phyloP scores from a whole-genome alignment of 1,140 invertebrate genomes.

The Cyclina sinensis region DNA sequence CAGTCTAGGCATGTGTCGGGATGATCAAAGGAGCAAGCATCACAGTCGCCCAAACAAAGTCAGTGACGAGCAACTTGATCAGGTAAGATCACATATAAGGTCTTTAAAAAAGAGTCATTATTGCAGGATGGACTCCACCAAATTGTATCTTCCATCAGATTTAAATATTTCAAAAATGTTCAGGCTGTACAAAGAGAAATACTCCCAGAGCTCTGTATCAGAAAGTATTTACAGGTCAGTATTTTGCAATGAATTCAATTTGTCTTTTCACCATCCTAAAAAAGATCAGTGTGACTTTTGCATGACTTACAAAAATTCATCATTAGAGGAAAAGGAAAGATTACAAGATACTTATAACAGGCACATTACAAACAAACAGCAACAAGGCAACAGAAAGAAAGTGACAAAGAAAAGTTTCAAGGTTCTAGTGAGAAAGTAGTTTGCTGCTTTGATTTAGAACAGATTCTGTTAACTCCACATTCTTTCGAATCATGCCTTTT shows the following conservation, averaged over 20 bases:
- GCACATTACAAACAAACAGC: neutral
- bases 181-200: neutral
- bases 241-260: neutral
- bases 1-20: no score
- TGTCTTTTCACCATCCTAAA: neutral
- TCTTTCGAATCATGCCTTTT: slow-evolving; percentile 7
- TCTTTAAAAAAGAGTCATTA: no score
- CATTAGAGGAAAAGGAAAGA: neutral
- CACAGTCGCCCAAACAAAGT: no score
- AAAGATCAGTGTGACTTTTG: neutral
- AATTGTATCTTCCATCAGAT: no score
- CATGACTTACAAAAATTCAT: neutral
- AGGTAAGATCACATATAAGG: neutral
- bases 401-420: neutral
- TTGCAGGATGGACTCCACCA: no score
- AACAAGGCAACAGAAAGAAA: neutral
- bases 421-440: neutral
- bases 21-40: no score
- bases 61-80: no score
- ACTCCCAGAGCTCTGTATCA: neutral
- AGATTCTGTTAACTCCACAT: slow-evolving; percentile 33
- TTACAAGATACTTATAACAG: neutral
- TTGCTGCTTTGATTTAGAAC: slow-evolving; percentile 37
- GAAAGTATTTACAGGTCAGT: neutral
- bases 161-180: neutral